Conservation (phyloP, 2,888 invertebrate genomes). For the Bhutanitis thaidina region DNA sequence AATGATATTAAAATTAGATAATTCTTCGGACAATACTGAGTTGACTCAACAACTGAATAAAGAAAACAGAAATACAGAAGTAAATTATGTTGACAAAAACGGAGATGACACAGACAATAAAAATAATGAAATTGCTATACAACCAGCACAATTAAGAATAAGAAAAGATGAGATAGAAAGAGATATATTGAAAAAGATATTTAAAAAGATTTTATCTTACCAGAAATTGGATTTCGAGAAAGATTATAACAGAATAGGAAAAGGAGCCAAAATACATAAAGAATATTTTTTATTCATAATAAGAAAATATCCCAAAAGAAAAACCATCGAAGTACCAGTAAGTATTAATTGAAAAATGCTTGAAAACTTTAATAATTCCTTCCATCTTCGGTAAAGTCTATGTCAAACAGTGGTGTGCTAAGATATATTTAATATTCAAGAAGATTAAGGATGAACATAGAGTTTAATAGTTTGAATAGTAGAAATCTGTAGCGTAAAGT, state of each 20-base stretch:
- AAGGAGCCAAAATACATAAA: not conserved
- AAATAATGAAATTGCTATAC: not conserved
- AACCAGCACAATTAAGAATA: not conserved
- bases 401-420: too few relatives aligned
- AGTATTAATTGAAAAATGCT: not conserved
- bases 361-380: too few relatives aligned
- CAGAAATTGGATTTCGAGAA: not conserved
- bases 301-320: not conserved
- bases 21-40: not conserved
- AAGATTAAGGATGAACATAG: too few relatives aligned
- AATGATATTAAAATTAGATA: not conserved
- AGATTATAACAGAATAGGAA: not conserved
- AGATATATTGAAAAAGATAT: slow-evolving; percentile 3
- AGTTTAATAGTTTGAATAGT: too few relatives aligned
- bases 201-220: slow-evolving; percentile 7
- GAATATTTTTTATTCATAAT: not conserved
- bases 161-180: not conserved
- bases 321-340: not conserved
- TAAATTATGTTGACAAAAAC: not conserved
- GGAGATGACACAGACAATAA: not conserved
- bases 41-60: not conserved
- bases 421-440: too few relatives aligned
- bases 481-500: too few relatives aligned
- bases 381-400: too few relatives aligned
- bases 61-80: not conserved